Conservation (phyloP, 2,888 invertebrate species). For the Drosophila ezoana region DNA sequence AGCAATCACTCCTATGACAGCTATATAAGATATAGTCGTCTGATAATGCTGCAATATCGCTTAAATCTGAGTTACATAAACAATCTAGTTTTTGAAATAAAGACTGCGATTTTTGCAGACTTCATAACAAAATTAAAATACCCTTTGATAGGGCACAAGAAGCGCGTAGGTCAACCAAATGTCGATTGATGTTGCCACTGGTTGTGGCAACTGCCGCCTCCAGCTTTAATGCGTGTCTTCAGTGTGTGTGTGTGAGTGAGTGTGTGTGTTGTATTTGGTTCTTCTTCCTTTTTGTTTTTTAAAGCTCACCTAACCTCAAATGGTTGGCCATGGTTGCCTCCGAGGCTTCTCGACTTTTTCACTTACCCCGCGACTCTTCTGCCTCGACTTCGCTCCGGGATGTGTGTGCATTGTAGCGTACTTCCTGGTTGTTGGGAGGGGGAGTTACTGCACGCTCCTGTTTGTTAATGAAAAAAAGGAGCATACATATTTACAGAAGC, state of each 20-base stretch:
- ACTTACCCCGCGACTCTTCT: conserved; percentile 4
- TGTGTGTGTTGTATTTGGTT: conserved; percentile 3
- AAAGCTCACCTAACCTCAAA: conserved; percentile 51
- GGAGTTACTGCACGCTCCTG: conserved; percentile 47
- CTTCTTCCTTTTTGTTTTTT: conserved; percentile 7
- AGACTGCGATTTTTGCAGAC: too few relatives aligned
- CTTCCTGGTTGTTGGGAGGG: conserved; percentile 66
- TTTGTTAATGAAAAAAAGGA: conserved; percentile 64
- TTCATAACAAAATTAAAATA: not conserved
- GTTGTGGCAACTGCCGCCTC: conserved; percentile 22
- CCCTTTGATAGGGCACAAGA: not conserved
- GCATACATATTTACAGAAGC: conserved; percentile 10
- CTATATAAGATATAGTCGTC: too few relatives aligned
- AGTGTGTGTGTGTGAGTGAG: not conserved
- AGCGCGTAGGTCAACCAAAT: conserved; percentile 50
- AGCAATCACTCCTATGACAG: too few relatives aligned
- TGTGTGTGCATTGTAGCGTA: conserved; percentile 67
- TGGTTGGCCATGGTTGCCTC: conserved; percentile 34
- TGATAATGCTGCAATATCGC: too few relatives aligned
- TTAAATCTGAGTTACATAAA: too few relatives aligned
- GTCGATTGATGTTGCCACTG: conserved; percentile 31
- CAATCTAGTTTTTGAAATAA: too few relatives aligned
- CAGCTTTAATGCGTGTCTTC: conserved; percentile 18
- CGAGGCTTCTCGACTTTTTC: conserved; percentile 33
- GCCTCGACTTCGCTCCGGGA: conserved; percentile 10